phyloP scores from a whole-genome alignment of 2,888 invertebrate species.

The Teleiodes luculella region DNA sequence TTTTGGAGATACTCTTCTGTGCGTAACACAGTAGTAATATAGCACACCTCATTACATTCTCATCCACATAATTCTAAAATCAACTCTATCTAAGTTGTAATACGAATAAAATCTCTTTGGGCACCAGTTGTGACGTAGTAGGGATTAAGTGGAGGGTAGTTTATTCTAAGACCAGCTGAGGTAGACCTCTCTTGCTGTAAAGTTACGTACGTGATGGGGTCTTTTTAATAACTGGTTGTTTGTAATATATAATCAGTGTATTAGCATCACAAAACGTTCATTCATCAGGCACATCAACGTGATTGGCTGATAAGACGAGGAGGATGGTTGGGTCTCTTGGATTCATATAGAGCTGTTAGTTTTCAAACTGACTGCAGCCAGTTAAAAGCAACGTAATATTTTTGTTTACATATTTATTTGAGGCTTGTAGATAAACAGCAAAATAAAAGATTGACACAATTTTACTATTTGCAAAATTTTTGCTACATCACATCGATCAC shows the following conservation, averaged over 20 bases:
- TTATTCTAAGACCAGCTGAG: slow-evolving; percentile 10
- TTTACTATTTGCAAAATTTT: too few relatives aligned
- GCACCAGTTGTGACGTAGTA: slow-evolving; percentile 7
- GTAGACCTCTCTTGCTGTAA: slow-evolving; percentile 6
- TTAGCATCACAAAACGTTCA: slow-evolving; percentile 73
- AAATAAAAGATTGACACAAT: too few relatives aligned
- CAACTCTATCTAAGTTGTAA: slow-evolving; percentile 5
- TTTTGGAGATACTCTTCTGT: slow-evolving; percentile 22
- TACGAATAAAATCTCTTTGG: background rate
- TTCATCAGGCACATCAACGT: slow-evolving; percentile 69
- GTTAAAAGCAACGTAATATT: too few relatives aligned
- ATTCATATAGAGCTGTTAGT: slow-evolving; percentile 41
- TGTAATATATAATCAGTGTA: slow-evolving; percentile 38
- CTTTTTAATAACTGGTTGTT: slow-evolving; percentile 2
- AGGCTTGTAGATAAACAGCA: too few relatives aligned
- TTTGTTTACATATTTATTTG: too few relatives aligned
- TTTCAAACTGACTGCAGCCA: slow-evolving; percentile 3
- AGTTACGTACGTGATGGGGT: slow-evolving; percentile 3
- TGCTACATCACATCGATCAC: too few relatives aligned
- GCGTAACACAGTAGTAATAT: slow-evolving; percentile 15
- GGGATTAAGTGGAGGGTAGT: slow-evolving; percentile 27
- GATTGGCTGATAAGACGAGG: slow-evolving; percentile 58
- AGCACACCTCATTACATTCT: slow-evolving; percentile 48
- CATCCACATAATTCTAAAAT: slow-evolving; percentile 20
- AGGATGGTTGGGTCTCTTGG: slow-evolving; percentile 31